Evolutionary conservation across 2,113 vertebrate species (phyloP).

Genomic region (Seriola dumerili): DNA sequence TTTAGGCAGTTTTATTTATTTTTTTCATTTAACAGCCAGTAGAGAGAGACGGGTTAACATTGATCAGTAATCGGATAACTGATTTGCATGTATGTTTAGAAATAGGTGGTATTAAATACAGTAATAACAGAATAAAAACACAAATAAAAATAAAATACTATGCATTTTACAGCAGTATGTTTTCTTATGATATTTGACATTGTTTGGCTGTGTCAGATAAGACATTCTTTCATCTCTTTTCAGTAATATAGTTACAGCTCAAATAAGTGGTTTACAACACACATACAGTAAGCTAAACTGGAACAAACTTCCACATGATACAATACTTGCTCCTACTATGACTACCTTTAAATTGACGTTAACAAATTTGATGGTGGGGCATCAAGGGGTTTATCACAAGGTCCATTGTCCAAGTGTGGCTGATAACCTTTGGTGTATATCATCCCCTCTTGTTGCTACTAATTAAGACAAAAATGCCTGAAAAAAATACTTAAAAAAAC

Average conservation of each 20-base stretch:
- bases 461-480: no score
- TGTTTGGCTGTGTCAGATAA: no score
- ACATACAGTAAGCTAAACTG: not conserved
- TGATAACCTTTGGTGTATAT: not conserved
- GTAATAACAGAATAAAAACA: no score
- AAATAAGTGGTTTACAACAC: not conserved
- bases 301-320: not conserved
- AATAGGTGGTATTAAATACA: no score
- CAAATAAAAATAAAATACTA: no score
- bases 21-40: not conserved
- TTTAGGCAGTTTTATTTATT: not conserved
- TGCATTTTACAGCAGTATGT: no score
- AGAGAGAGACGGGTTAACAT: not conserved
- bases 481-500: no score
- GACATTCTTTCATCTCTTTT: no score
- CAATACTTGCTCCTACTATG: not conserved
- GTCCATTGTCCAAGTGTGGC: no score
- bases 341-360: not conserved
- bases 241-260: not conserved
- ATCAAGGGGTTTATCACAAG: no score
- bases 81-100: no score
- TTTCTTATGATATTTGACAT: no score
- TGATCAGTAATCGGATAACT: not conserved
- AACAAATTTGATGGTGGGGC: not conserved
- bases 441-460: not conserved